A percentile compares a stretch with the other conserved stretches of the same genome.
Evolutionary conservation across 2,113 vertebrate genomes (phyloP).

Genomic region (Rhipidura dahli): DNA sequence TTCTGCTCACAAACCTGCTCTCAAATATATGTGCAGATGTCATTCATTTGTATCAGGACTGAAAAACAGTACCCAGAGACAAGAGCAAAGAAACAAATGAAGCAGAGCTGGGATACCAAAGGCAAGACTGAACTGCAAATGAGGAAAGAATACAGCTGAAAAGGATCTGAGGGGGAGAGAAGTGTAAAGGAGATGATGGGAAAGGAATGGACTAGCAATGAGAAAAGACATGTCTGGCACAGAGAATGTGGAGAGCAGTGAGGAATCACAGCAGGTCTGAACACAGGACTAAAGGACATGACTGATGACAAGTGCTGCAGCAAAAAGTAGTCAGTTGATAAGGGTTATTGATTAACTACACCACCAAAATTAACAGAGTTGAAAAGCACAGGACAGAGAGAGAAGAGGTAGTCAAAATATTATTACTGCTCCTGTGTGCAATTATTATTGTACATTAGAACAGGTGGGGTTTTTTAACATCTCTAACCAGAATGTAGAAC

Average conservation of each 20-base stretch:
- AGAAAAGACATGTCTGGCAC: background rate
- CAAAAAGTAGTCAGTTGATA: background rate
- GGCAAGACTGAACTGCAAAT: background rate
- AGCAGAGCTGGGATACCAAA: background rate
- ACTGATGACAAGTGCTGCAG: background rate
- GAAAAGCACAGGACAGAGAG: background rate
- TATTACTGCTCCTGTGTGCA: background rate
- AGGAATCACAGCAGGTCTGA: background rate
- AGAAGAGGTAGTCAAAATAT: background rate
- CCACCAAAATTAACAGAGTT: background rate
- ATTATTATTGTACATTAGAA: background rate
- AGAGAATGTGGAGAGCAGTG: background rate
- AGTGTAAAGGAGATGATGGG: background rate
- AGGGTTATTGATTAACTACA: background rate
- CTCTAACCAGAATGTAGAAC: background rate
- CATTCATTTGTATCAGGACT: background rate
- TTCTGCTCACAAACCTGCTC: background rate
- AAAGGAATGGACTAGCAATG: background rate
- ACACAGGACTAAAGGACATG: background rate
- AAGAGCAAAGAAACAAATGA: background rate
- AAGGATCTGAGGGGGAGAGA: background rate
- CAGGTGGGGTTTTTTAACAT: accelerated
- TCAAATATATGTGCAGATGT: background rate
- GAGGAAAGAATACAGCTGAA: background rate
- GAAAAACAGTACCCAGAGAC: background rate